Base-by-base conservation (phyloP, 2,113 vertebrate genomes). In the Cisticola juncidis region DNA sequence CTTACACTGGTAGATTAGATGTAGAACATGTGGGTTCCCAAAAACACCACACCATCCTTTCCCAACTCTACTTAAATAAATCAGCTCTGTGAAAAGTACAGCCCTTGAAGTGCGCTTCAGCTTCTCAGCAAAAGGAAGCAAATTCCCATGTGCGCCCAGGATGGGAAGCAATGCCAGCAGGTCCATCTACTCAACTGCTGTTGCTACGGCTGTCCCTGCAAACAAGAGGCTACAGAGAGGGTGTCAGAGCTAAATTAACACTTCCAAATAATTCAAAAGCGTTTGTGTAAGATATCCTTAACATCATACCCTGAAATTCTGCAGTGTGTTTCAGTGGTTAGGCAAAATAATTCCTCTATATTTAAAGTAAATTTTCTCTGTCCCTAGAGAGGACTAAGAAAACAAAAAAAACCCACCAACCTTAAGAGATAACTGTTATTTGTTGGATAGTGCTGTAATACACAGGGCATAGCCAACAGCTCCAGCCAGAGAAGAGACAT, bases 311-410 rank as follows among this genome's bases (percentile, higher is more conserved):
- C 36, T 57, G 42, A 82, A 93, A 61, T 72, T 62, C 65, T 82
- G 16, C 61, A 76, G 15, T 64, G 48, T 56, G 44, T 86, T 86
- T 93, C 56, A 51, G 81, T 76, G 38, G 61, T 85, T 81, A 87
- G 70, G 57, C n/a, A 69, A 89, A 94, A 89, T 31, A 18, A 50
- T 87, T 82, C 40, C 23, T 69, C 62, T 58, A 28, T 82, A 69
- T 82, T 89, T 82, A 85, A 40, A 57, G 25, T 36, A 91, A 90
- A 69, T 54, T 76, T 72, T 72, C n/a, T 65, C 73, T 89, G 48
- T 56, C 23, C 11, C 38, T 56, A 31, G 65, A 57, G 20, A 62
- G 7, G 18, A 15, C 5, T 9, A n/a, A 53, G 53, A 45, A n/a
- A 51, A 38, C 16, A 28, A 12, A 57, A 57, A 35, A 58, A 35